Evolutionary conservation across 2,888 invertebrate genomes (phyloP).

Genomic region (Dryadula phaetusa): DNA sequence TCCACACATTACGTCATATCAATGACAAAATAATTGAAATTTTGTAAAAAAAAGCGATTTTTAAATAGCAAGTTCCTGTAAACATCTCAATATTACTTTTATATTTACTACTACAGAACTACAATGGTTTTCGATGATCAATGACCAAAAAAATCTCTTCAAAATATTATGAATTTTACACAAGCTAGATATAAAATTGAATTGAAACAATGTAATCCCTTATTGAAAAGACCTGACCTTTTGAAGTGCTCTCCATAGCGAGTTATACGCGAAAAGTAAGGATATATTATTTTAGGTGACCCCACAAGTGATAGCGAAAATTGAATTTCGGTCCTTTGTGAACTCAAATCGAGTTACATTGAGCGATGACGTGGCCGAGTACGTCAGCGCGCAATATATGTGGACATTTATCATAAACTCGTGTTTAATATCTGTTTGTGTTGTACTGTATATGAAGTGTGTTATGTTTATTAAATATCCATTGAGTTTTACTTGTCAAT

Average conservation of each 20-base stretch:
- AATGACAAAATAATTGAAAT: no score
- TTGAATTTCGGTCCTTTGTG: slow-evolving; percentile 44
- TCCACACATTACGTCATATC: no score
- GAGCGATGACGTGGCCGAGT: slow-evolving; percentile 37
- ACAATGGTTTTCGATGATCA: neutral
- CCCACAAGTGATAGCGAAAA: slow-evolving; percentile 41
- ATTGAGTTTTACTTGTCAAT: neutral
- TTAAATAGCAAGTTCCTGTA: neutral
- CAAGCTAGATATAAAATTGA: slow-evolving; percentile 23
- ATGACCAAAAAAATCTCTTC: neutral
- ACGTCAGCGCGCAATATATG: slow-evolving; percentile 40
- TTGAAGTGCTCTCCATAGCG: slow-evolving; percentile 32
- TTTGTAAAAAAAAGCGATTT: no score
- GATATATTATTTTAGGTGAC: slow-evolving; percentile 39
- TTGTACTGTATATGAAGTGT: neutral
- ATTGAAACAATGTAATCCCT: slow-evolving; percentile 35
- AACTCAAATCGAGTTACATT: slow-evolving; percentile 43
- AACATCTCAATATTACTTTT: neutral
- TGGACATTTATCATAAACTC: slow-evolving; percentile 42
- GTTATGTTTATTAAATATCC: slow-evolving; percentile 7
- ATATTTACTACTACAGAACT: neutral
- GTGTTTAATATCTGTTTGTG: slow-evolving; percentile 23
- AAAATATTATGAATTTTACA: slow-evolving; percentile 11
- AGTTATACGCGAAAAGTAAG: slow-evolving; percentile 33
- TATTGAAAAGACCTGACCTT: slow-evolving; percentile 39